Evolutionary conservation across 1,140 invertebrate species (phyloP).

Genomic region (Cyclargus thomasi): DNA sequence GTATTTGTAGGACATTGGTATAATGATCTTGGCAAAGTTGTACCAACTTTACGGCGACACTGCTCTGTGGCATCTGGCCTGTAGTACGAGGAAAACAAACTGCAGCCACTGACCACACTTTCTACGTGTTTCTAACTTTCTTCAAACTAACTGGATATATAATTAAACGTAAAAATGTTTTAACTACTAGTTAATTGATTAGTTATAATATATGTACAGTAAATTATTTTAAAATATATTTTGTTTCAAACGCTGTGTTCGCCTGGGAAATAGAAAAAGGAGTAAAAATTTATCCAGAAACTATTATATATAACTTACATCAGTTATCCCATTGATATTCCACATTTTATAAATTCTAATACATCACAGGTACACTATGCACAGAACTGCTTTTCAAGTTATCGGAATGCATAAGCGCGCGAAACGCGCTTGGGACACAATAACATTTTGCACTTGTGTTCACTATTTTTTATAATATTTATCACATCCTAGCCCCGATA

Average conservation of each 20-base stretch:
- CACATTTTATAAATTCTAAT: slow-evolving; percentile 20
- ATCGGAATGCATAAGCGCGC: slow-evolving; percentile 32
- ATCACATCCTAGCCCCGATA: slow-evolving; percentile 27
- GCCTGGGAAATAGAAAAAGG: too few species aligned
- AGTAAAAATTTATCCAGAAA: too few species aligned
- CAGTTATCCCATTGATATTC: slow-evolving; percentile 8
- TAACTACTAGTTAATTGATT: background rate
- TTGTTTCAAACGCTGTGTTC: too few species aligned
- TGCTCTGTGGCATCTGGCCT: background rate
- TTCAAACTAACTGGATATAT: background rate
- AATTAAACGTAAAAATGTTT: background rate
- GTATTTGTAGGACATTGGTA: background rate
- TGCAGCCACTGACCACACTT: background rate
- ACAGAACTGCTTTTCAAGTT: slow-evolving; percentile 48
- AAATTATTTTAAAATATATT: too few species aligned
- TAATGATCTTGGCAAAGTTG: background rate
- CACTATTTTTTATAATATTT: slow-evolving; percentile 20
- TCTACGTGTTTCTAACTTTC: slow-evolving; percentile 12
- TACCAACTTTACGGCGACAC: background rate
- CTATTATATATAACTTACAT: slow-evolving; percentile 25
- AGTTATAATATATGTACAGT: background rate
- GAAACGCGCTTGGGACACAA: slow-evolving; percentile 20
- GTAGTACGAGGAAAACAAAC: background rate
- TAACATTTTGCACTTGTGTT: slow-evolving; percentile 24
- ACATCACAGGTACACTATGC: slow-evolving; percentile 28